Evolutionary conservation across 2,797 vertebrate species (phyloP), one percentile per base, ranked within the genome.

Genomic region (Sebastes cheni): DNA sequence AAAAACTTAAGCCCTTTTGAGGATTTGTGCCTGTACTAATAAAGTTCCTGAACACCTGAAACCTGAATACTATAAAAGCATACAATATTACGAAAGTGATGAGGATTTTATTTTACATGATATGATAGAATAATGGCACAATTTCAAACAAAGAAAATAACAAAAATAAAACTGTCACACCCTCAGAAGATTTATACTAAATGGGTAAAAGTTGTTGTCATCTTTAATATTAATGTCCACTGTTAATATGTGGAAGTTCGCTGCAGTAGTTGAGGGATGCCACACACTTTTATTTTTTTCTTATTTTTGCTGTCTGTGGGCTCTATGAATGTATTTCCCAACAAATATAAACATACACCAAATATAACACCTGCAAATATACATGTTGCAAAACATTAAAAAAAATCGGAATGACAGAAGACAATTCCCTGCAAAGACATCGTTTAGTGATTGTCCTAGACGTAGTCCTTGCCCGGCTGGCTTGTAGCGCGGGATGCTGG

Each of bases 381-480:
- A 84, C 72, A 88, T 8, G 12, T 25, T 81, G 60, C 14, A 32
- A 84, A 80, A 50, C 30, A 82, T 65, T 4, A 23, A 39, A 14
- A 58, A 11, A 46, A 56, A 61, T 30, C 10, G 25, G n/a, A 74
- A 22, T 11, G 7, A 23, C 29, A 25, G n/a, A 59, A 29, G 8
- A 32, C 1, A 68, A 13, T 22, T 42, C 39, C 58, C n/a, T 18
- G 32, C 13, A 58, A 46, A 75, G 22, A 10, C n/a, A 52, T 23
- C 1, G 2, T n/a, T 42, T 20, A 50, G 46, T 50, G 46, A 50
- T 50, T 50, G 46, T 8, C 10, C 72, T 96, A 99, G 30, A 95
- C 94, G 0, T 97, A 97, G 93, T 97, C 96, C 76, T 92, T 96
- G 82, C 94, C 95, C 3, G 91, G 86, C 46, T 94, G 93, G 52